Evolutionary conservation across 2,888 invertebrate species (phyloP).

Genomic region (Colletes collaris): DNA sequence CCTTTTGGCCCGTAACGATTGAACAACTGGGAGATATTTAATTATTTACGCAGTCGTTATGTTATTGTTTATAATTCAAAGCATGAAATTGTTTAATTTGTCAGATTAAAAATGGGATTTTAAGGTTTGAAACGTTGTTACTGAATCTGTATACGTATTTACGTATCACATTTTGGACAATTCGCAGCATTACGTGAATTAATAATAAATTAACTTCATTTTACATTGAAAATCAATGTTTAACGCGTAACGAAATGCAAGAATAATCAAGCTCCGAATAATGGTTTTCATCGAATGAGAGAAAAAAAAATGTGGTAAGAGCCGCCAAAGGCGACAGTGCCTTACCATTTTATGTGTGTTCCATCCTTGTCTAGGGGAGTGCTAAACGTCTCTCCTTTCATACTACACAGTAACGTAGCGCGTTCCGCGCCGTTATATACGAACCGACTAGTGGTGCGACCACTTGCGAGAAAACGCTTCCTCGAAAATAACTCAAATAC

Average conservation of each 20-base stretch:
- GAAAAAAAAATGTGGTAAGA: slow-evolving; percentile 76
- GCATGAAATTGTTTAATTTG: background rate
- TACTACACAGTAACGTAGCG: slow-evolving; percentile 89
- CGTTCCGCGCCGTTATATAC: slow-evolving; percentile 75
- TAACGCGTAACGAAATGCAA: background rate
- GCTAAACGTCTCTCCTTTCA: slow-evolving; percentile 99
- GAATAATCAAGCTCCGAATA: background rate
- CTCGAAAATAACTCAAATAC: slow-evolving; percentile 38
- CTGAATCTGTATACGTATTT: background rate
- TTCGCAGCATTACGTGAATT: no score
- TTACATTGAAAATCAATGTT: background rate
- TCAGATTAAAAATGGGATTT: background rate
- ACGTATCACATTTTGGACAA: no score
- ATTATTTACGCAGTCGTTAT: slow-evolving; percentile 14
- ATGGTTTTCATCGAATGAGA: background rate
- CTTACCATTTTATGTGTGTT: slow-evolving; percentile 82
- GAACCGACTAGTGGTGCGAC: slow-evolving; percentile 3
- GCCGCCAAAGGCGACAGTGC: slow-evolving; percentile 75
- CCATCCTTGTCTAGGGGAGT: slow-evolving; percentile 95
- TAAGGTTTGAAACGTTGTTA: background rate
- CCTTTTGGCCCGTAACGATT: background rate
- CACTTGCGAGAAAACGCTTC: slow-evolving; percentile 73
- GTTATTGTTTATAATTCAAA: background rate
- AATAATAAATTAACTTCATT: no score
- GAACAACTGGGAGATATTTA: slow-evolving; percentile 1